A percentile compares a stretch with the other conserved stretches of the same genome.
These are phyloP conservation scores for Pteronotus mesoamericanus DNA, from an alignment of 2,797 vertebrate genomes.

Conservation along the genomic window DNA sequence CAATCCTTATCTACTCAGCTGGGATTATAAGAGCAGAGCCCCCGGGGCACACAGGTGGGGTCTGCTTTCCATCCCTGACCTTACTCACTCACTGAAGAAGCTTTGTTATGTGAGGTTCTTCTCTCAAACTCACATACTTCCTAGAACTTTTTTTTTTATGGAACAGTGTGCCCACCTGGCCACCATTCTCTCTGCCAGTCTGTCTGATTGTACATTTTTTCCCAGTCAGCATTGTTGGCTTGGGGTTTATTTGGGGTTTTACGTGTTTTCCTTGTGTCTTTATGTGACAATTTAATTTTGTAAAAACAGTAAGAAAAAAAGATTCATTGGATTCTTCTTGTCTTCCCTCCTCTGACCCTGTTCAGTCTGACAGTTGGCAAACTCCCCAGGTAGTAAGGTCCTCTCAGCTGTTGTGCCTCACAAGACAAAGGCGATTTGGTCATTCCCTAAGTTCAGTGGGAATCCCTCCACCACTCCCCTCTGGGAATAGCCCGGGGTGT, in stretches of 20 bases:
- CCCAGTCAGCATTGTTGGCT: background rate
- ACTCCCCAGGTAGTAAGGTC: background rate
- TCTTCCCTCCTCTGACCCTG: background rate
- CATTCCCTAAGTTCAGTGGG: background rate
- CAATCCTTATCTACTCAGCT: background rate
- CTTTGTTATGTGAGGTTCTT: background rate
- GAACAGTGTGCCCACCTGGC: background rate
- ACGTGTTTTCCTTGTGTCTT: background rate
- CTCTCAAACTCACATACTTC: background rate
- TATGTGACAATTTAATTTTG: background rate
- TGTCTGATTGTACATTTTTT: background rate
- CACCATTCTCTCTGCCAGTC: background rate
- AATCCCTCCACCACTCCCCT: background rate
- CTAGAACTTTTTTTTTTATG: background rate
- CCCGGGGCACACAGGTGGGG: background rate
- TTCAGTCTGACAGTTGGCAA: background rate
- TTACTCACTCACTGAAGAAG: background rate
- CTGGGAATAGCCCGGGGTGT: background rate
- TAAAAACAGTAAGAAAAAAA: background rate
- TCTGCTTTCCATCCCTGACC: background rate
- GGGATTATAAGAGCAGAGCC: background rate
- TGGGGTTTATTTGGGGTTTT: background rate
- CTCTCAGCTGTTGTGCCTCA: background rate
- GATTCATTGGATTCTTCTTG: background rate
- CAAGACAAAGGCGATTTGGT: background rate